phyloP scores from a whole-genome alignment of 2,113 vertebrate genomes.

The Gadus macrocephalus region DNA sequence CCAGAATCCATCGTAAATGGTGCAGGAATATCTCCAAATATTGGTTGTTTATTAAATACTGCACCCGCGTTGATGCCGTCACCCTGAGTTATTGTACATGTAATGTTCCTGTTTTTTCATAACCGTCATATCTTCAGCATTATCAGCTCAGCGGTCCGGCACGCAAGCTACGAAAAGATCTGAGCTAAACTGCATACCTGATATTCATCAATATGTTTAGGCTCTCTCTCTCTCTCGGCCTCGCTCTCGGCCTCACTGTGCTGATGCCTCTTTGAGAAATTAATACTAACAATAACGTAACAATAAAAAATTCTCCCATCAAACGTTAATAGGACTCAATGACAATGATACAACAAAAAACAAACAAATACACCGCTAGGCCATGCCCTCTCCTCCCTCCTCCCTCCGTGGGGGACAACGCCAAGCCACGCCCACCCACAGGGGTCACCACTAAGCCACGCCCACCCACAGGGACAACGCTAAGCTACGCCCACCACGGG shows the following conservation, averaged over 20 bases:
- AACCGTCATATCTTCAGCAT: constrained; percentile 17
- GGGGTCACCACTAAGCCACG: too few relatives aligned
- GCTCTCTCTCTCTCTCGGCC: neutral
- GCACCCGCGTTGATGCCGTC: too few relatives aligned
- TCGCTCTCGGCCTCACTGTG: neutral
- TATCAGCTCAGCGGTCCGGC: neutral
- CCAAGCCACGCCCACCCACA: too few relatives aligned
- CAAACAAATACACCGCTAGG: neutral
- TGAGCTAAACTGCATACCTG: neutral
- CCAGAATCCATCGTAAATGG: too few relatives aligned
- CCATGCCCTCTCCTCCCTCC: too few relatives aligned
- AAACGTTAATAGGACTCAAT: constrained; percentile 32
- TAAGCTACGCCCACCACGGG: too few relatives aligned
- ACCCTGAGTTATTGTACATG: too few relatives aligned
- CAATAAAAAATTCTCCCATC: constrained; percentile 14
- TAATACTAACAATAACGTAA: neutral
- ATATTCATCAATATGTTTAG: neutral
- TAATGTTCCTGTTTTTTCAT: neutral
- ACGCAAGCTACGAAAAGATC: neutral
- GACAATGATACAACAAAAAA: constrained; percentile 41
- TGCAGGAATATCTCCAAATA: too few relatives aligned
- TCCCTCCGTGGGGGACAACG: neutral
- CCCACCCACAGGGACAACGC: neutral
- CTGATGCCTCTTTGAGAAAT: neutral
- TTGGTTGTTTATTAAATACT: too few relatives aligned